phyloP scores from a whole-genome alignment of 2,888 invertebrate genomes.

The Pemphredon lugubris region DNA sequence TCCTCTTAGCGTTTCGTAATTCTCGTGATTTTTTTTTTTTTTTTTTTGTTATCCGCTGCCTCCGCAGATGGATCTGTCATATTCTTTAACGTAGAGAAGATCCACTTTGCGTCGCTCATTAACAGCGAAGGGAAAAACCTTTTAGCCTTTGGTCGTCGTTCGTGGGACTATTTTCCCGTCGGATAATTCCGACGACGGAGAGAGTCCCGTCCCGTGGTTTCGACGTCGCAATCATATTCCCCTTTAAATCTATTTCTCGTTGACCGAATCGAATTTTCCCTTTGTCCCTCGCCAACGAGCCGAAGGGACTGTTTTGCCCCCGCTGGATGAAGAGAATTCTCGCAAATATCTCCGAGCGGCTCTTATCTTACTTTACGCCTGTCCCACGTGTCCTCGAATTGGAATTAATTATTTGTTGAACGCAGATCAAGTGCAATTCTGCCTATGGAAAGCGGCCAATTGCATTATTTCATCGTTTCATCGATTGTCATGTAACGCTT shows the following conservation, averaged over 20 bases:
- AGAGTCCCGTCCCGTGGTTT: neutral
- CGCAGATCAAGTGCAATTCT: conserved; percentile 53
- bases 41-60: neutral
- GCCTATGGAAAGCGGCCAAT: conserved; percentile 51
- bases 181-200: neutral
- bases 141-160: neutral
- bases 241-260: neutral
- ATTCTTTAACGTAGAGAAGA: neutral
- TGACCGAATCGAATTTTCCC: neutral
- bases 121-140: neutral
- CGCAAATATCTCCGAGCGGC: conserved; percentile 1
- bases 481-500: conserved; percentile 32
- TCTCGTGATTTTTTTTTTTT: conserved; percentile 31
- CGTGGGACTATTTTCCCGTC: neutral
- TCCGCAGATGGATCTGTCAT: neutral
- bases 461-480: conserved; percentile 51
- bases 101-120: neutral
- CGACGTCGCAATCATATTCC: neutral
- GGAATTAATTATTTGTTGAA: conserved; percentile 57
- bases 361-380: conserved; percentile 27
- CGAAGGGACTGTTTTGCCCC: neutral
- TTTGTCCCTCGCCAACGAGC: neutral
- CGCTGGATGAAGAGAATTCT: neutral
- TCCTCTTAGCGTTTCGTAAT: conserved; percentile 39
- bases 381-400: conserved; percentile 26